Conservation (phyloP, 2,888 invertebrate species). For the Euspilapteryx auroguttella region DNA sequence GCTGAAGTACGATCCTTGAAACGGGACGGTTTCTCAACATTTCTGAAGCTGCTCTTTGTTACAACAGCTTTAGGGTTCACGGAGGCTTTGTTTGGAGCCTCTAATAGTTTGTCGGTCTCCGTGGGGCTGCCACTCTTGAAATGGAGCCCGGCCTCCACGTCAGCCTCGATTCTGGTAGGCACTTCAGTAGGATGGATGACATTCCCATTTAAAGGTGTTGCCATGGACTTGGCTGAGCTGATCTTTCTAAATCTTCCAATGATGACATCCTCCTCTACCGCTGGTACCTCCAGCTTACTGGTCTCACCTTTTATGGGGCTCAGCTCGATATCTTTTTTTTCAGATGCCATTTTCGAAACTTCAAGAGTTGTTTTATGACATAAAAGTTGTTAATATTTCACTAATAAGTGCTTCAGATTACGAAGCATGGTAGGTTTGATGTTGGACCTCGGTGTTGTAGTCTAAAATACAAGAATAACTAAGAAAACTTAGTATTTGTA, state of each 20-base stretch:
- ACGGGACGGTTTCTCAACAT: slow-evolving; percentile 63
- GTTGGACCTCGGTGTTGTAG: too few relatives aligned
- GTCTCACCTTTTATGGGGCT: slow-evolving; percentile 28
- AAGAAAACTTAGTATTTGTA: too few relatives aligned
- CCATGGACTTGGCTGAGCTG: slow-evolving; percentile 57
- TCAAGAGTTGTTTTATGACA: background rate
- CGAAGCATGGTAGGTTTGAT: too few relatives aligned
- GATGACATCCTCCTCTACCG: slow-evolving; percentile 49
- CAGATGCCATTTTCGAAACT: slow-evolving; percentile 10
- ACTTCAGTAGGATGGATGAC: slow-evolving; percentile 41
- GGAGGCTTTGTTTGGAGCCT: slow-evolving; percentile 17
- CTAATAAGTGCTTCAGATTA: too few relatives aligned
- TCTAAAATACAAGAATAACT: too few relatives aligned
- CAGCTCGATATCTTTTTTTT: slow-evolving; percentile 43
- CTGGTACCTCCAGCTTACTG: slow-evolving; percentile 17
- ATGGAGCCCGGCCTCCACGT: slow-evolving; percentile 36
- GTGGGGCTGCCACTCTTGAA: slow-evolving; percentile 23
- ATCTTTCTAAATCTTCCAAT: slow-evolving; percentile 54
- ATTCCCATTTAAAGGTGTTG: slow-evolving; percentile 51
- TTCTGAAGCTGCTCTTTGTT: slow-evolving; percentile 66
- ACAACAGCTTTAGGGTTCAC: slow-evolving; percentile 20
- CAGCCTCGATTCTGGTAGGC: slow-evolving; percentile 20
- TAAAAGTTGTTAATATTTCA: background rate
- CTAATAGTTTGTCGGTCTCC: slow-evolving; percentile 30
- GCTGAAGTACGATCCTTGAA: slow-evolving; percentile 64